A percentile compares a stretch with the other conserved stretches of the same genome.
These are phyloP conservation scores for Protobothrops flavoviridis DNA, from an alignment of 2,113 vertebrate species.

Conservation along the genomic window DNA sequence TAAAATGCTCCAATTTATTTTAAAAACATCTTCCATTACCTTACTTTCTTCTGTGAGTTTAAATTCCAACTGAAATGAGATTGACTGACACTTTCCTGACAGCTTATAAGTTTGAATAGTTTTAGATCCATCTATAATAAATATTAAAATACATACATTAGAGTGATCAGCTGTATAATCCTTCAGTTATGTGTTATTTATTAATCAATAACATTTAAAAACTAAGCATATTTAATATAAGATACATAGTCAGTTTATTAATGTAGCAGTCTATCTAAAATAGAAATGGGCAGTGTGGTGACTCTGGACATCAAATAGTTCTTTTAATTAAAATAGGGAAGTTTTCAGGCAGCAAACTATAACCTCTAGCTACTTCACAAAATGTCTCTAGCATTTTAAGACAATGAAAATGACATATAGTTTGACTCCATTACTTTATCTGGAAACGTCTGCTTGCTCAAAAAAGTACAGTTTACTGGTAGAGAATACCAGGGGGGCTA, in stretches of 20 bases:
- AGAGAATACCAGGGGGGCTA: not conserved
- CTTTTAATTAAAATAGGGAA: not conserved
- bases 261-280: not conserved
- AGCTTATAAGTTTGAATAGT: slow-evolving; percentile 70
- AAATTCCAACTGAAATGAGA: slow-evolving; percentile 86
- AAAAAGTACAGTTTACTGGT: not conserved
- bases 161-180: not conserved
- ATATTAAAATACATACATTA: not conserved
- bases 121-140: slow-evolving; percentile 64
- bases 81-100: slow-evolving; percentile 72
- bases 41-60: slow-evolving; percentile 76
- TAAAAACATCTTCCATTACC: slow-evolving; percentile 66
- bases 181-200: not conserved
- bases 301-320: too few relatives aligned
- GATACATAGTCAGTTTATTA: not conserved
- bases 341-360: not conserved
- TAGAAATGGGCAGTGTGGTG: not conserved
- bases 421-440: not conserved
- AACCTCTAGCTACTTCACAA: not conserved
- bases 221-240: not conserved
- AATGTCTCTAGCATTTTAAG: not conserved
- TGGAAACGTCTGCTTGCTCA: not conserved
- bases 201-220: not conserved
- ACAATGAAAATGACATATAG: not conserved
- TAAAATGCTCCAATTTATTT: not conserved